Base-by-base conservation (phyloP, 1,140 invertebrate genomes). In the Mycetomoellerius zeteki region DNA sequence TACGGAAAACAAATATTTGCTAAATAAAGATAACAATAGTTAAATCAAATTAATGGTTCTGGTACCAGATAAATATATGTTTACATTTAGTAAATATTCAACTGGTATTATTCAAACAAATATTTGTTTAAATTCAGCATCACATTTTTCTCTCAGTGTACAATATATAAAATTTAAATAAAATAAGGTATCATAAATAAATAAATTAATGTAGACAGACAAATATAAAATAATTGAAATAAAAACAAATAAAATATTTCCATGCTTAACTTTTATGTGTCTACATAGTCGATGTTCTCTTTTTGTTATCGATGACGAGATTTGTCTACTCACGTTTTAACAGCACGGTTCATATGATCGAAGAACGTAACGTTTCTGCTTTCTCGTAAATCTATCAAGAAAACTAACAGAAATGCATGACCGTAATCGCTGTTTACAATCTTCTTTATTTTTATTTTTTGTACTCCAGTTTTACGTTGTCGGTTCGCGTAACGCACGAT, bases 361-460 rank as follows among this genome's bases (percentile, higher is more conserved):
- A 60, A 76, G 4, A 76, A 62, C 0, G n/a, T 4, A 27, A 37
- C 0, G 3, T 24, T 76, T 10, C 33, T 19, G 4, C 52, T 6
- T 64, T 77, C 5, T n/a, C 37, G n/a, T 77, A 75, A 75, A 58
- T 75, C 54, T 37, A 24, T 47, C 33, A 27, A 12, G 7, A 77
- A 43, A 77, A 37, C 24, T 24, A 77, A 47, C 16, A 64, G 37
- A 76, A 12, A 75, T 16, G 2, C n/a, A 30, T 30, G 16, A 60
- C 14, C 3, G 16, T 64, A 77, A 77, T 77, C 58, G 2, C 56
- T 30, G 8, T 77, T 77, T 77, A 30, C 58, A 64, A n/a, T 76
- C 33, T 58, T 60, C 33, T 33, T 76, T 21, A 73, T 77, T 62
- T 33, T 77, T 64, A 16, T 64, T 64, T 24, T 64, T 62, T 62